Percentiles rank a stretch among this genome's conserved stretches.
phyloP scores from a whole-genome alignment of 64 coral and sea anemone genomes.

The Pocillopora damicornis region DNA sequence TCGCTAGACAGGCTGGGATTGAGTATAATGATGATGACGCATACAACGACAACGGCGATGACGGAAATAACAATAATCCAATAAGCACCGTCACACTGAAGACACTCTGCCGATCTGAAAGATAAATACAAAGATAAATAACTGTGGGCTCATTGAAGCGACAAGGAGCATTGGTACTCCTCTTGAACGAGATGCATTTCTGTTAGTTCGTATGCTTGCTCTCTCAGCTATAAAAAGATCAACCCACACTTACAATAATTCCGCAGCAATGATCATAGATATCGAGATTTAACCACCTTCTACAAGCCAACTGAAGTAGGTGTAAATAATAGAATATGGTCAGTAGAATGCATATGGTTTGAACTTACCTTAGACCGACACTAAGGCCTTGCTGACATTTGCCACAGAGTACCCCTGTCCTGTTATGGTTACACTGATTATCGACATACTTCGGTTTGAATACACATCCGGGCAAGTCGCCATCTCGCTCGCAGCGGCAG shows the following conservation, averaged over 20 bases:
- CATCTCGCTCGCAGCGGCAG: constrained; percentile 48
- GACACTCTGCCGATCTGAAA: constrained; percentile 44
- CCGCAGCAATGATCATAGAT: too few species aligned
- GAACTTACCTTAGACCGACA: constrained; percentile 52
- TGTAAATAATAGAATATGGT: too few species aligned
- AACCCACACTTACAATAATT: too few species aligned
- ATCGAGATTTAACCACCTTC: too few species aligned
- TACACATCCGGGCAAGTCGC: constrained; percentile 60
- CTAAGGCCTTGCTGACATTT: constrained; percentile 59
- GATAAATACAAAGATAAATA: not conserved
- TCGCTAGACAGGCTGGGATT: constrained; percentile 86
- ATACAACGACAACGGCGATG: constrained; percentile 39
- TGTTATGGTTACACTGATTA: constrained; percentile 57
- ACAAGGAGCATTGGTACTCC: too few species aligned
- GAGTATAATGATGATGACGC: constrained; percentile 61
- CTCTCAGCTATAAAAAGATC: too few species aligned
- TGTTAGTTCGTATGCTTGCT: too few species aligned
- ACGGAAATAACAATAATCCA: constrained; percentile 58
- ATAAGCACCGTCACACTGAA: constrained; percentile 40
- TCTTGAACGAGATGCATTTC: too few species aligned
- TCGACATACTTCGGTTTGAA: constrained; percentile 46
- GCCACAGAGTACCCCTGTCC: constrained; percentile 76
- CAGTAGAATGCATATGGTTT: not conserved
- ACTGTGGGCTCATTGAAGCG: too few species aligned
- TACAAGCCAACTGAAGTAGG: too few species aligned